A percentile compares a stretch with the other conserved stretches of the same genome.
phyloP scores from a whole-genome alignment of 2,888 invertebrate species.

The Flexamia atlantica region DNA sequence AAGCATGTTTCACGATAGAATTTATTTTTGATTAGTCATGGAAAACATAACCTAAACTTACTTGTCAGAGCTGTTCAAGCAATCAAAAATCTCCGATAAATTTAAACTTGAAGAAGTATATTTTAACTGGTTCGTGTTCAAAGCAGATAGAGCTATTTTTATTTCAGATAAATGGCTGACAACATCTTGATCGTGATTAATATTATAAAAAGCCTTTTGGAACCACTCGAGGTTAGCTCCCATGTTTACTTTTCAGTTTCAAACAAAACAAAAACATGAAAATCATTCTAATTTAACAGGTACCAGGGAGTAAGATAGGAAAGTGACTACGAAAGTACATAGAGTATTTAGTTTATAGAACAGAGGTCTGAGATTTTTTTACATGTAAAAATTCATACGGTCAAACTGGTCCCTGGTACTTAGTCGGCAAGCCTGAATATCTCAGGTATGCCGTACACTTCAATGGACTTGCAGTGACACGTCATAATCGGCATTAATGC shows the following conservation, averaged over 20 bases:
- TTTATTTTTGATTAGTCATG: slow-evolving; percentile 72
- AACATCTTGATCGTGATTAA: slow-evolving; percentile 66
- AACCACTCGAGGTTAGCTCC: slow-evolving; percentile 64
- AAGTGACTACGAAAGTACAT: too few species aligned
- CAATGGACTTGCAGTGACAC: too few species aligned
- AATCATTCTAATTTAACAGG: too few species aligned
- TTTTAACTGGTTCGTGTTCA: slow-evolving; percentile 62
- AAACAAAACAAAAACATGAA: too few species aligned
- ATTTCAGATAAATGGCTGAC: slow-evolving; percentile 65
- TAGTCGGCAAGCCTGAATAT: too few species aligned
- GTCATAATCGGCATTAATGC: too few species aligned
- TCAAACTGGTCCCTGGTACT: too few species aligned
- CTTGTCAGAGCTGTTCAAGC: slow-evolving; percentile 78
- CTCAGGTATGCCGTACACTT: too few species aligned
- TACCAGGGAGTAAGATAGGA: too few species aligned
- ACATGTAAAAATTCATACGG: too few species aligned
- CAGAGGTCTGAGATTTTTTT: too few species aligned
- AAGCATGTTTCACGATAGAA: neutral
- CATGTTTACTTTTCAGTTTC: neutral
- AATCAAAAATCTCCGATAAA: slow-evolving; percentile 81
- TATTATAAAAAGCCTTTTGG: slow-evolving; percentile 63
- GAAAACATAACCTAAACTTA: slow-evolving; percentile 72
- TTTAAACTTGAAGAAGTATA: slow-evolving; percentile 73
- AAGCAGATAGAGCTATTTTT: slow-evolving; percentile 65
- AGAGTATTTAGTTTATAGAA: too few species aligned